These are phyloP conservation scores for Pantherophis alleghaniensis DNA, from an alignment of 2,797 vertebrate genomes.

Conservation along the genomic window DNA sequence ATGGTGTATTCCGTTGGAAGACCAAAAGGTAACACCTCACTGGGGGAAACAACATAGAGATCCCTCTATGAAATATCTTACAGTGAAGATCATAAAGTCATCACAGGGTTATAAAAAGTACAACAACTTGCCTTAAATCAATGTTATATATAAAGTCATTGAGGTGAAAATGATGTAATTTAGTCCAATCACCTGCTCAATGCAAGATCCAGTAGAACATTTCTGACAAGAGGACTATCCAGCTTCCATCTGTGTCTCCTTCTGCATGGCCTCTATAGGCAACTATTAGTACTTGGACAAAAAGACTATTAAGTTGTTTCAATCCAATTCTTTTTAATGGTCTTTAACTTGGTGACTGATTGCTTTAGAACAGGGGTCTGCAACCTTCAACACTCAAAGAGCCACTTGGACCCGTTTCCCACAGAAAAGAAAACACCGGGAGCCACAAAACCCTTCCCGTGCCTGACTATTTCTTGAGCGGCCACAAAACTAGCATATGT, in stretches of 20 bases:
- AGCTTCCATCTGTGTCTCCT: neutral
- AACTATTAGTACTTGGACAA: neutral
- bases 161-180: neutral
- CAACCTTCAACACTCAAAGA: no score
- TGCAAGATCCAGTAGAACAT: neutral
- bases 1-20: constrained; percentile 86
- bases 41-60: neutral
- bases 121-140: neutral
- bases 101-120: neutral
- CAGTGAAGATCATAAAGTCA: neutral
- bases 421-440: no score
- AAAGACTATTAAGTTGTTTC: neutral
- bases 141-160: neutral
- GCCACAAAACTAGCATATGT: no score
- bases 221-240: neutral
- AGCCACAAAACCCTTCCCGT: no score
- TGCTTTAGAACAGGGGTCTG: no score
- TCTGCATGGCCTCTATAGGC: neutral
- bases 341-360: no score
- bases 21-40: constrained; percentile 76
- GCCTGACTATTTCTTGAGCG: no score
- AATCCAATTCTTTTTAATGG: no score
- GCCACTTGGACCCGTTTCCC: no score
- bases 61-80: neutral
- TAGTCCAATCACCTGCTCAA: neutral